phyloP scores from a whole-genome alignment of 2,888 invertebrate species.

The Microctonus brassicae region DNA sequence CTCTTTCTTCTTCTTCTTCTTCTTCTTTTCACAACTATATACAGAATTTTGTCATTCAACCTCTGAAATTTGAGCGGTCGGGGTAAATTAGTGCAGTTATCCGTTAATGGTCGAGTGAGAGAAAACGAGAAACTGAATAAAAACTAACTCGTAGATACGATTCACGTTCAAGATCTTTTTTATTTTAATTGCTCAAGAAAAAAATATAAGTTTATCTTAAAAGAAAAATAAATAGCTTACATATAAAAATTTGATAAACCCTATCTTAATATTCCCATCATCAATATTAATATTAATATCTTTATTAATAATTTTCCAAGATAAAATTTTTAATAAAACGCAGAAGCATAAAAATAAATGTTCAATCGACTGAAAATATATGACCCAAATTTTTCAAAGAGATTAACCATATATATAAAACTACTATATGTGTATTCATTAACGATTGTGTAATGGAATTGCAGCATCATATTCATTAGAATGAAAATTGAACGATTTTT shows the following conservation, averaged over 20 bases:
- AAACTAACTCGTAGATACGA: background rate
- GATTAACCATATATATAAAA: background rate
- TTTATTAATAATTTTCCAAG: no score
- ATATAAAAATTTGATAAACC: background rate
- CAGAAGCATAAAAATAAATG: background rate
- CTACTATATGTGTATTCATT: background rate
- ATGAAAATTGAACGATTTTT: background rate
- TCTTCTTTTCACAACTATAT: constrained; percentile 7
- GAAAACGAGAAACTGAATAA: background rate
- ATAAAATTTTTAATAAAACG: no score
- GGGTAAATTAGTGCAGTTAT: constrained; percentile 23
- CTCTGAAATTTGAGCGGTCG: constrained; percentile 12
- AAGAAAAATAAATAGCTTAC: background rate
- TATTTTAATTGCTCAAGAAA: background rate
- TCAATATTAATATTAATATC: no score
- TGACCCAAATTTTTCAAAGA: background rate
- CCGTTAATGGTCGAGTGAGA: background rate
- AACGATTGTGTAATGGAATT: background rate
- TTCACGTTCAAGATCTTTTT: background rate
- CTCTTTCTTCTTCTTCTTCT: background rate
- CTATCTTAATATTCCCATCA: no score
- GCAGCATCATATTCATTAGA: background rate
- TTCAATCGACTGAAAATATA: background rate
- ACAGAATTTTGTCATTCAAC: constrained; percentile 23
- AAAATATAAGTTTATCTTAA: background rate